Evolutionary conservation across 2,797 vertebrate species (phyloP).

Genomic region (Lagorchestes hirsutus): DNA sequence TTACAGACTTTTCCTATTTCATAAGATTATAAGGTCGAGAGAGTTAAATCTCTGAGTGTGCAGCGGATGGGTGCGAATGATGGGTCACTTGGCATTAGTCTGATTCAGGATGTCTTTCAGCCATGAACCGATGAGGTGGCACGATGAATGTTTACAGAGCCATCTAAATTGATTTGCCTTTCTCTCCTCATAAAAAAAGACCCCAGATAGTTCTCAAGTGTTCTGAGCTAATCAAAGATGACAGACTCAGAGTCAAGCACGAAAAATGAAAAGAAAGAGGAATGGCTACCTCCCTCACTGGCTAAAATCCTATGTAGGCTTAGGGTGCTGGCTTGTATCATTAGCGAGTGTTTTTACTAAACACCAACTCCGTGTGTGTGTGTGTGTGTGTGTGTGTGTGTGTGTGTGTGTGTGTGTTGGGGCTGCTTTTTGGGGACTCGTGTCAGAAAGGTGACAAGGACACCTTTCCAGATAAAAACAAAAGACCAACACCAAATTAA

Average conservation of each 20-base stretch:
- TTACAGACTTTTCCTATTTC: not conserved
- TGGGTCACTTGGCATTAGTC: not conserved
- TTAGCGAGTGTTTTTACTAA: not conserved
- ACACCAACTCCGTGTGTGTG: not conserved
- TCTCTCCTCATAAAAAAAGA: not conserved
- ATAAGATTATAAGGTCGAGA: not conserved
- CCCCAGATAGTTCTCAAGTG: not conserved
- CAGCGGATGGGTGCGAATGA: not conserved
- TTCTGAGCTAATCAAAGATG: not conserved
- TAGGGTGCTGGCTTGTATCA: not conserved
- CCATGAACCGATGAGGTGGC: not conserved
- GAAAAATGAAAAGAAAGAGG: not conserved
- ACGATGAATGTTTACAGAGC: constrained; percentile 7
- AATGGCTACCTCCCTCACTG: not conserved
- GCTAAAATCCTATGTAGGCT: not conserved
- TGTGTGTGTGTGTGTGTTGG: not conserved
- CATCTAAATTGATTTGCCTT: not conserved
- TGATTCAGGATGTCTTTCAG: not conserved
- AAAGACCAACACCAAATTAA: constrained; percentile 13
- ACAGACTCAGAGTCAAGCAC: not conserved
- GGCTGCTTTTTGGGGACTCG: not conserved
- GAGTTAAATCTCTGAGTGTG: not conserved
- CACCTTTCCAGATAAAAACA: not conserved
- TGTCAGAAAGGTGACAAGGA: not conserved
- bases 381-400: not conserved